Evolutionary conservation across 2,797 vertebrate species (phyloP).

Genomic region (Garrulus glandarius): DNA sequence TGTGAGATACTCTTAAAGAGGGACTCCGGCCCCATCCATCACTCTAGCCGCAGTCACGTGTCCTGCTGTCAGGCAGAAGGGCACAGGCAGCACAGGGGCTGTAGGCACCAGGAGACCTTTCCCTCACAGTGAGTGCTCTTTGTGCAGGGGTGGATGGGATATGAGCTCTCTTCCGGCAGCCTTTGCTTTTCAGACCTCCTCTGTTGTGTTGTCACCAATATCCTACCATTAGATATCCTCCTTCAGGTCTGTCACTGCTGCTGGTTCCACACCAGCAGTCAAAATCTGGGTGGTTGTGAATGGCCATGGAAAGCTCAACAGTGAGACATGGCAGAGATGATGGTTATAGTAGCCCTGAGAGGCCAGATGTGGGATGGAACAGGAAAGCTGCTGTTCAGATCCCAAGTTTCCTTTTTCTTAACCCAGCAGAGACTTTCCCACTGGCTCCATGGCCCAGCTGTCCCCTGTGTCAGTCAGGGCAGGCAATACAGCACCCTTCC

Average conservation of each 20-base stretch:
- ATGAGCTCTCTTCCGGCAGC: not conserved
- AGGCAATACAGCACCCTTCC: not conserved
- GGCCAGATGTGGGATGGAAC: not conserved
- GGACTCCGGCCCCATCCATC: constrained; percentile 51
- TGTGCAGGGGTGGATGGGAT: not conserved
- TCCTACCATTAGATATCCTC: not conserved
- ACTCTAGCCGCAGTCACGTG: constrained; percentile 50
- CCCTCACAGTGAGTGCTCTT: not conserved
- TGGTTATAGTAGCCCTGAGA: not conserved
- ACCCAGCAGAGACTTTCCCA: not conserved
- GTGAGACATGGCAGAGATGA: not conserved
- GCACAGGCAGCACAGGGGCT: not conserved
- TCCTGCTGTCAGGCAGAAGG: constrained; percentile 12
- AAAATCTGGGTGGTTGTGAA: not conserved
- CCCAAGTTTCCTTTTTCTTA: not conserved
- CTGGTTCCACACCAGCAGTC: not conserved
- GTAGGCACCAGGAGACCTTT: not conserved
- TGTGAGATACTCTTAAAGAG: constrained; percentile 51
- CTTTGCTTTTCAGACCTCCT: not conserved
- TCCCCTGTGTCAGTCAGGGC: not conserved
- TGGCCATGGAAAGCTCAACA: not conserved
- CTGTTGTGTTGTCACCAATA: not conserved
- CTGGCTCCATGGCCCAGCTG: not conserved
- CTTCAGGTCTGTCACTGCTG: not conserved
- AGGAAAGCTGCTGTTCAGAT: not conserved